phyloP scores from a whole-genome alignment of 1,140 invertebrate genomes.

The Diachasmimorpha longicaudata region DNA sequence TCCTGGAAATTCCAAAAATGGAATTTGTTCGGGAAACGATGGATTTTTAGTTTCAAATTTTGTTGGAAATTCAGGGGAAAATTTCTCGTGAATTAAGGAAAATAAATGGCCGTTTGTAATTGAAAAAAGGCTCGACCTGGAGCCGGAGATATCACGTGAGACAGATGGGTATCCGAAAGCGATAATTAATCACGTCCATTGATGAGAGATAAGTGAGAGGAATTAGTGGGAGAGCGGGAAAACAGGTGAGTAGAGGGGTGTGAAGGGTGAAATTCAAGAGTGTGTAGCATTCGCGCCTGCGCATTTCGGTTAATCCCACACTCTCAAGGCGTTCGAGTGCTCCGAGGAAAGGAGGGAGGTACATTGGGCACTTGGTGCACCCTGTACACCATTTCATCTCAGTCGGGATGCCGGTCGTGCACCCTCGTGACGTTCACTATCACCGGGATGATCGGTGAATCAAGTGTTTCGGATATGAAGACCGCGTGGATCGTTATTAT shows the following conservation, averaged over 20 bases:
- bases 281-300: neutral
- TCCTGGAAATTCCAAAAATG: too few species aligned
- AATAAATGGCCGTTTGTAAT: too few species aligned
- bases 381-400: conserved; percentile 37
- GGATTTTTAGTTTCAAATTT: neutral
- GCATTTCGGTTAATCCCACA: neutral
- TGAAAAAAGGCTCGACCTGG: neutral
- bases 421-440: conserved; percentile 39
- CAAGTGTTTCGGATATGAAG: conserved; percentile 22
- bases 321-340: neutral
- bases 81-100: too few species aligned
- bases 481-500: conserved; percentile 31
- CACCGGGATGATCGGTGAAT: conserved; percentile 53
- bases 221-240: conserved; percentile 29
- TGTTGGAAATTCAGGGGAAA: too few species aligned
- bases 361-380: neutral
- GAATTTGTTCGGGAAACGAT: neutral
- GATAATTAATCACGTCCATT: conserved; percentile 55
- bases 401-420: conserved; percentile 62
- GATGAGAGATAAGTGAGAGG: conserved; percentile 50
- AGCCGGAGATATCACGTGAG: neutral
- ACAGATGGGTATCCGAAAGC: conserved; percentile 10
- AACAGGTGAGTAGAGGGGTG: neutral
- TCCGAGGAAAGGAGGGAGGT: neutral
- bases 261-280: neutral